Evolutionary conservation across 2,797 vertebrate species (phyloP), one percentile per base, ranked within the genome.

Genomic region (Poeciliopsis turneri): DNA sequence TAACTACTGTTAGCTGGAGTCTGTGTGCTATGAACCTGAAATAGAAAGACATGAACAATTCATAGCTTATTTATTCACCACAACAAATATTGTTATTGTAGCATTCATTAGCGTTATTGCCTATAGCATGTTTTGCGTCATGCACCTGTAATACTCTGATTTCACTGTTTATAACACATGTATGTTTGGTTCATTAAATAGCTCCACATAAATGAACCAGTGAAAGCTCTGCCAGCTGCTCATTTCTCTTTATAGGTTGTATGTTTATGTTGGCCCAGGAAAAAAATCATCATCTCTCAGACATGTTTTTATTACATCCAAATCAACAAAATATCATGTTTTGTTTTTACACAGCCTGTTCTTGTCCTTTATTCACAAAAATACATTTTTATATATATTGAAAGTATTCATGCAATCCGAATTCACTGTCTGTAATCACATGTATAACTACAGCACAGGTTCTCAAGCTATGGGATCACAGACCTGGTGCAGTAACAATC

Each of bases 191-290:
- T 59, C 55, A 15, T 59, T 28, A 5, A 64, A 61, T 77, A 51
- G 36, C 2, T 43, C 23, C 25, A 68, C 9, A 25, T 25, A 68
- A 43, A 15, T 25, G 11, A 69, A 43, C 66, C 12, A 10, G 15
- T 2, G 9, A 68, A 41, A 25, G 20, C 33, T 69, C 11, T n/a
- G 12, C 11, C 23, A 43, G 39, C 18, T 64, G 61, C 33, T 30
- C 25, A 43, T 80, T 84, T 87, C 82, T 85, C 83, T 84, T 78
- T 36, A 78, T 82, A 57, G 81, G 20, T 25, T 41, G 4, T 41
- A 6, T 23, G 20, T 41, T 45, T 49, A 5, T 51, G 33, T 20
- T 39, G 46, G 7, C 57, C 47, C 75, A 64, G 78, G 78, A 64
- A 45, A 33, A 43, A 69, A 15, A 18, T 43, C 41, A 45, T 45